Base-by-base conservation (phyloP, 1,140 invertebrate genomes). In the Maniola jurtina region DNA sequence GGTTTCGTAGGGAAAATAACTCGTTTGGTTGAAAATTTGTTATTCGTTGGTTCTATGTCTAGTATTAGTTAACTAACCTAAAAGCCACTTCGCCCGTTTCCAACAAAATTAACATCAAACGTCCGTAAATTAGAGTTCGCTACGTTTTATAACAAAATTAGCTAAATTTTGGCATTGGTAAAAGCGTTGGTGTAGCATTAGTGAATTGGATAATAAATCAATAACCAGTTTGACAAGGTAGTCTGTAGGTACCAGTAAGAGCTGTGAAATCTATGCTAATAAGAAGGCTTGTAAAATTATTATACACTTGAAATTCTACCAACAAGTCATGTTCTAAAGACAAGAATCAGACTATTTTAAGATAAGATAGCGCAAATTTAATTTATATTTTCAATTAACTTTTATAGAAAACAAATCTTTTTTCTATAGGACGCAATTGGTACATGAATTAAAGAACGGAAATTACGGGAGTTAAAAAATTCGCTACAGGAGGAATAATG, bases 81-180 rank as follows among this genome's bases (percentile, higher is more conserved):
- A 25, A 50, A 15, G 15, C 48, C 60, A 10, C 61, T 68, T 42
- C 56, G 33, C 59, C 55, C 61, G 52, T 63, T 55, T 63, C 60
- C 34, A 54, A 42, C 64, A 54, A 66, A 63, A 66, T 70, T 62
- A 65, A 52, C 47, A 57, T 70, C 45, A 65, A 64, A 16, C 58
- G 56, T 66, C 25, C 45, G 54, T 59, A 55, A 38, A 15, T 54
- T 38, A 36, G 38, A n/a, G 13, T 40, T 59, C 48, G 33, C 25
- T 13, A 57, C 33, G 47, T 59, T 64, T 68, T 58, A 10, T 35
- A 65, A 14, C 8, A 60, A 60, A 34, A 7, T 60, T 60, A 35
- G 25, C 33, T 33, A n/a, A 60, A 60, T 48, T 9, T 25, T 9
- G 25, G 15, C 13, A 45, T 45, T 45, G 9, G 5, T 6, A 45